Base-by-base conservation (phyloP, 2,888 invertebrate species). In the Hyppa rectilinea region DNA sequence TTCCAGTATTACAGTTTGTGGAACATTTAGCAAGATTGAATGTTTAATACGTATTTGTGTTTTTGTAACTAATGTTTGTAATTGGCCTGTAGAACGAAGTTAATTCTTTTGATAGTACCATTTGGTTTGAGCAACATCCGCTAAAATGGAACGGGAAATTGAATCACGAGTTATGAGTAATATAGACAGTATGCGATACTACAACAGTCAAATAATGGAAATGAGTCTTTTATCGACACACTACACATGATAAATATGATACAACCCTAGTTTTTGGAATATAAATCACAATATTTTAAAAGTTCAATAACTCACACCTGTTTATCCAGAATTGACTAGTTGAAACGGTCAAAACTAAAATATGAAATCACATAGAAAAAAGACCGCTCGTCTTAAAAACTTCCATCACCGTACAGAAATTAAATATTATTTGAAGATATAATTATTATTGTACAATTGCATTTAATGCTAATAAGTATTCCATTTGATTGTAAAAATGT, bases 21-120 rank as follows among this genome's bases (percentile, higher is more conserved):
- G 34, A 60, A 68, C 50, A 75, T 80, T 85, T 61, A 40, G 49
- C 52, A 58, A 75, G 31, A 77, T 75, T 71, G 58, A 72, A 71
- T 75, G 47, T 66, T 80, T 56, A 49, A 52, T 62, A 47, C 12
- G 23, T 40, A 40, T 80, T 75, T 74, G 36, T 52, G 52, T 36
- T 80, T 62, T 38, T 56, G 20, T 61, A 49, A 64, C 14, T 52
- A 45, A 47, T 31, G n/a, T 45, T 72, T 61, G 43, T 55, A 59
- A 77, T 47, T 36, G 34, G 34, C 7, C 14, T 34, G 29, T 52
- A 45, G 45, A 59, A 12, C 20, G 10, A 58, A 36, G 10, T 36
- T 14, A 12, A 40, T 50, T 50, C 2, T 47, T 78, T 74, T 45
- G n/a, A 52, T 60, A 26, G 17, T 29, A 38, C 1, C 14, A 29